Evolutionary conservation across 2,113 vertebrate genomes (phyloP).

Genomic region (Turdus rufiventris): DNA sequence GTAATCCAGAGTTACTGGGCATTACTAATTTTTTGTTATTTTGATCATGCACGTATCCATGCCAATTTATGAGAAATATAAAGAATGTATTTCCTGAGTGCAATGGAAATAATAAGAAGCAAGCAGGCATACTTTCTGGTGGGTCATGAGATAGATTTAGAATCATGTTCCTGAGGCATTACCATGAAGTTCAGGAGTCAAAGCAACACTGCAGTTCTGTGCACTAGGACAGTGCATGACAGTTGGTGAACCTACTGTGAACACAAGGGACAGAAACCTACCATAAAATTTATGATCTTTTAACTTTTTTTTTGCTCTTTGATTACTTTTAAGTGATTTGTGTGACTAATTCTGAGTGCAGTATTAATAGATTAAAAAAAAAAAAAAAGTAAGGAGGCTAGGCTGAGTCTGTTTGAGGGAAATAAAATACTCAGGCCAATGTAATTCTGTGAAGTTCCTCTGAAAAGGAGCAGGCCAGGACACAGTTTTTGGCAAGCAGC

Average conservation of each 20-base stretch:
- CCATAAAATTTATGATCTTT: not conserved
- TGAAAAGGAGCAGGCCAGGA: not conserved
- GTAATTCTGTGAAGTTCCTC: not conserved
- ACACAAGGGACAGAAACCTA: not conserved
- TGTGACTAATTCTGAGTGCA: not conserved
- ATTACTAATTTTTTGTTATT: not conserved
- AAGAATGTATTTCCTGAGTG: not conserved
- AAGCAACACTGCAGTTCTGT: not conserved
- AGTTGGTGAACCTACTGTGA: not conserved
- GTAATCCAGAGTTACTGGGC: not conserved
- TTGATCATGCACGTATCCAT: not conserved
- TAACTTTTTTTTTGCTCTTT: not conserved
- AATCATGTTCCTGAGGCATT: not conserved
- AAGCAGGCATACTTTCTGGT: not conserved
- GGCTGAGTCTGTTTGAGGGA: not conserved
- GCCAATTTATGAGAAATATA: not conserved
- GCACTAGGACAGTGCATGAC: not conserved
- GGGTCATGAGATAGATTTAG: not conserved
- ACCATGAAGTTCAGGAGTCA: not conserved
- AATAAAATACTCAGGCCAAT: not conserved
- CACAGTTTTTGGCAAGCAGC: not conserved
- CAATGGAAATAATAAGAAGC: not conserved
- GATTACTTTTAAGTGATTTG: not conserved
- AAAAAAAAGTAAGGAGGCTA: fast-evolving
- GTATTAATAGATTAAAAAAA: not conserved